A percentile compares a stretch with the other conserved stretches of the same genome.
phyloP scores from a whole-genome alignment of 92 coral and sea anemone species.

The Pocillopora meandrina region DNA sequence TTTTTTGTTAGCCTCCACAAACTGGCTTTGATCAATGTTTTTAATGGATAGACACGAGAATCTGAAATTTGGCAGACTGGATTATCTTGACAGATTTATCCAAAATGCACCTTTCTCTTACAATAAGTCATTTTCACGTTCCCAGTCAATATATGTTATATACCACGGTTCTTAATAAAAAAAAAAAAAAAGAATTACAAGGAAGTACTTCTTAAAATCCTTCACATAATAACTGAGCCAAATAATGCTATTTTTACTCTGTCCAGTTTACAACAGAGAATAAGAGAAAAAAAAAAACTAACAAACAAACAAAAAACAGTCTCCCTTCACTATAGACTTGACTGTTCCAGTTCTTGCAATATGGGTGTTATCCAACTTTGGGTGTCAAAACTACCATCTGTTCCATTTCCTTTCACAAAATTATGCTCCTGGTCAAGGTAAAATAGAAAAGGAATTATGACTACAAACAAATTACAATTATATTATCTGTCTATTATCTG shows the following conservation, averaged over 20 bases:
- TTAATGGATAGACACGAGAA: no score
- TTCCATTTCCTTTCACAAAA: slow-evolving; percentile 67
- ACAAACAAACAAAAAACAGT: background rate
- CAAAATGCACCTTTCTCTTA: no score
- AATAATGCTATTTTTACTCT: background rate
- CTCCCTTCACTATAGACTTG: slow-evolving; percentile 2
- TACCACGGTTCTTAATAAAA: no score
- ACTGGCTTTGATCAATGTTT: no score
- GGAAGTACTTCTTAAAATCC: background rate
- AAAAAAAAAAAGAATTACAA: no score
- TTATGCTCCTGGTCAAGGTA: slow-evolving; percentile 68
- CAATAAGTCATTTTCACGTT: no score
- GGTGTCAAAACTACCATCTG: slow-evolving; percentile 70
- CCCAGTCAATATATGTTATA: no score
- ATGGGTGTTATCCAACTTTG: slow-evolving; percentile 80
- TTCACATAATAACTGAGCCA: slow-evolving; percentile 10
- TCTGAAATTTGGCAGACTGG: no score
- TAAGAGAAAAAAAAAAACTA: no score
- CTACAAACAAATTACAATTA: background rate
- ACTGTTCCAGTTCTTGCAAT: slow-evolving; percentile 63
- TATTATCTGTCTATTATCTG: no score
- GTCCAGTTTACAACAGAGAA: background rate
- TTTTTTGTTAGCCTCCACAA: no score
- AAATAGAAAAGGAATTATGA: background rate
- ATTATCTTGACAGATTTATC: no score